Percentiles rank a stretch among this genome's conserved stretches.
Conservation (phyloP, 2,113 vertebrate species). For the Tachysurus fulvidraco region DNA sequence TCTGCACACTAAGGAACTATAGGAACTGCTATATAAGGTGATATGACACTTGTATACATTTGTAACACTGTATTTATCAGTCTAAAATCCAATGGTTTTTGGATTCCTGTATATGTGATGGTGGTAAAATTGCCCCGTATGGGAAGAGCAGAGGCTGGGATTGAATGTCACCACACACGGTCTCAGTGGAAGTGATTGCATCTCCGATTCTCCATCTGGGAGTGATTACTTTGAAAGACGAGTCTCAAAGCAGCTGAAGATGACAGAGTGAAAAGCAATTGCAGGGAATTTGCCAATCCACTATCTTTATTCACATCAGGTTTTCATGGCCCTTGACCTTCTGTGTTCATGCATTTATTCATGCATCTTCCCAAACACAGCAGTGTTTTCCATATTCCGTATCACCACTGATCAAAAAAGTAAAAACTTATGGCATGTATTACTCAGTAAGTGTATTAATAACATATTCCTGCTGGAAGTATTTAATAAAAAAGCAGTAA, state of each 20-base stretch:
- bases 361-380: constrained; percentile 41
- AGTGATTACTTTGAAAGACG: constrained; percentile 65
- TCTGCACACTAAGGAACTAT: background rate
- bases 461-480: background rate
- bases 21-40: background rate
- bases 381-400: constrained; percentile 24
- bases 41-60: background rate
- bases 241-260: constrained; percentile 71
- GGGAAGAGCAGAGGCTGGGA: constrained; percentile 18
- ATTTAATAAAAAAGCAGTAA: background rate
- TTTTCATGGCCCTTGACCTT: constrained; percentile 57
- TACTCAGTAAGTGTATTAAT: background rate
- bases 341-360: constrained; percentile 63
- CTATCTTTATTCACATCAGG: constrained; percentile 67
- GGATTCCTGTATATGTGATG: constrained; percentile 45
- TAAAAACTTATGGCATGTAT: background rate
- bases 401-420: background rate
- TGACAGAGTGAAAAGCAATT: constrained; percentile 64
- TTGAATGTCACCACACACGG: constrained; percentile 66
- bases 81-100: constrained; percentile 36
- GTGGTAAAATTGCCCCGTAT: constrained; percentile 22
- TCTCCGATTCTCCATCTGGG: constrained; percentile 78
- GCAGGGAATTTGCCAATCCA: constrained; percentile 73
- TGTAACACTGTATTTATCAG: background rate
- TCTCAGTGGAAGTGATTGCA: constrained; percentile 72